Base-by-base conservation (phyloP, 2,113 vertebrate genomes). In the Lamprologus lemairii region DNA sequence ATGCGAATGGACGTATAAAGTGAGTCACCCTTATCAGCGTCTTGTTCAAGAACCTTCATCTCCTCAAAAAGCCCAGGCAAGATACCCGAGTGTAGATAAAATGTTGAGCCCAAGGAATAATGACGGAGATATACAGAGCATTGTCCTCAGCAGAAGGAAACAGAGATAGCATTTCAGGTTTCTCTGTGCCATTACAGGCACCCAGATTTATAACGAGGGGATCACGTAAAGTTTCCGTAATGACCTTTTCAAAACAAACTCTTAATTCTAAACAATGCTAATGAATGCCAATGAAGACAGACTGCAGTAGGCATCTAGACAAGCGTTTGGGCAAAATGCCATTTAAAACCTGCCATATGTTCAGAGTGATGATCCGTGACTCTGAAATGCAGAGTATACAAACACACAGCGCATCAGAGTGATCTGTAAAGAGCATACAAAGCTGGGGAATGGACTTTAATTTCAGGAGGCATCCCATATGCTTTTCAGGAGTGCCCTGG, bases 241-340 rank as follows among this genome's bases (percentile, higher is more conserved):
- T 91, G 87, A 93, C 94, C 92, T 92, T 92, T 94, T 91, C 21
- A 80, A 88, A 88, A 86, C 57, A 47, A 87, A 86, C 84, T 49
- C 35, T 17, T 83, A 60, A 85, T 90, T 71, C 65, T 42, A 12
- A 86, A 63, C 87, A 45, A 10, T 84, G 92, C 71, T 75, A 84
- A 81, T 90, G 92, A 94, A 92, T 89, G 68, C 80, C 54, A 78
- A 88, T 82, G 83, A 87, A 42, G 82, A 60, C 37, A 2, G 37
- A 47, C 83, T 82, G 45, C 89, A 75, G 31, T 23, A 68, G 78
- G 23, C 45, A 83, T 84, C 78, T 51, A 19, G 28, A 88, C 78
- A 55, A 88, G 71, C n/a, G 19, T 63, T 86, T 16, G 47, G 26
- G 82, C 7, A 53, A 14, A 79, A 37, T 19, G 23, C 33, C 8